phyloP scores from a whole-genome alignment of 2,888 invertebrate genomes.

The Agrochola circellaris region DNA sequence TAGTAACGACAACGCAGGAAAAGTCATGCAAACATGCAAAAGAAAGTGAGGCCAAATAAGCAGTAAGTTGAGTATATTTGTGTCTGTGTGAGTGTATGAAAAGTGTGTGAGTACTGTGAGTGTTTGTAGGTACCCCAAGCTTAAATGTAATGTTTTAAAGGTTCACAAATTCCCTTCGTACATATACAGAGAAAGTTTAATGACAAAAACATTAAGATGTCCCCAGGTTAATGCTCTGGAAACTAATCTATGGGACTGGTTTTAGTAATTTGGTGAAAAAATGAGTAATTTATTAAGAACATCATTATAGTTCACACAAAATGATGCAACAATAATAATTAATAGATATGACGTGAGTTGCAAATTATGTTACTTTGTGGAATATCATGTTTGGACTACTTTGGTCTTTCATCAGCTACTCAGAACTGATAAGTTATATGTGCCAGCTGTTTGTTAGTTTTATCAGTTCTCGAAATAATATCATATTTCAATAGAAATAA shows the following conservation, averaged over 20 bases:
- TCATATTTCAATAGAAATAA: slow-evolving; percentile 19
- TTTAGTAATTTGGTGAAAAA: slow-evolving; percentile 35
- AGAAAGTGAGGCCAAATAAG: slow-evolving; percentile 41
- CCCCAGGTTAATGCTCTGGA: slow-evolving; percentile 16
- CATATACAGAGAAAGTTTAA: neutral
- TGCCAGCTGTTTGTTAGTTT: neutral
- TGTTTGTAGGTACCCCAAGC: slow-evolving; percentile 23
- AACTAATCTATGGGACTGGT: slow-evolving; percentile 12
- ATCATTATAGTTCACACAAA: slow-evolving; percentile 37
- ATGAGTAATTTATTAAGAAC: slow-evolving; percentile 21
- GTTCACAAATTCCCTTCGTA: slow-evolving; percentile 21
- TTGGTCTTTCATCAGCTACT: slow-evolving; percentile 3
- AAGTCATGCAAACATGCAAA: slow-evolving; percentile 48
- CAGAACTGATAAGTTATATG: slow-evolving; percentile 19
- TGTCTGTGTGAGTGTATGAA: slow-evolving; percentile 15
- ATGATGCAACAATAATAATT: slow-evolving; percentile 30
- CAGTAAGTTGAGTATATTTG: slow-evolving; percentile 25
- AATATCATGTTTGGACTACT: neutral
- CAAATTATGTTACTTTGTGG: slow-evolving; percentile 19
- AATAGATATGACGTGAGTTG: slow-evolving; percentile 49
- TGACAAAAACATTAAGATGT: neutral
- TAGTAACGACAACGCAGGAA: slow-evolving; percentile 22
- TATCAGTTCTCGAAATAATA: slow-evolving; percentile 20
- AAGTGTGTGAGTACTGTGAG: slow-evolving; percentile 8
- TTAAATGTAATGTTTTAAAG: slow-evolving; percentile 1